These are phyloP conservation scores for Brachionus paranguensis DNA, from an alignment of 1,140 invertebrate species.

Conservation along the genomic window DNA sequence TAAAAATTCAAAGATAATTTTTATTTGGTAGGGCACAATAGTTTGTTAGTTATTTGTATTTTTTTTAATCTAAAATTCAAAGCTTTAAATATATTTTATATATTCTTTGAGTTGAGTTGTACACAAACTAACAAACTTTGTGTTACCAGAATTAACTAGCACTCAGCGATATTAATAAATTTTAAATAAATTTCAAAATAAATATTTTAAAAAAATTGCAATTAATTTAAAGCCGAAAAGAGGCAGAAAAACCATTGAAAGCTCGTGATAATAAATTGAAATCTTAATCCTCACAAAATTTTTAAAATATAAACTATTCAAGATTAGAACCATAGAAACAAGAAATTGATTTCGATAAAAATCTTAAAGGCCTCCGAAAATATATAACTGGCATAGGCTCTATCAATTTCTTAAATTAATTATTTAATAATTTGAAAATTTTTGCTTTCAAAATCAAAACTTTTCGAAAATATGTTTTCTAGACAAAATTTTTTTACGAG, in stretches of 20 bases:
- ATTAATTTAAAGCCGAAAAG: background rate
- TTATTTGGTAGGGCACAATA: background rate
- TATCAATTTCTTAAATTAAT: background rate
- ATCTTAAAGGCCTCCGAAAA: background rate
- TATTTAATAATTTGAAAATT: background rate
- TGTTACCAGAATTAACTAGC: background rate
- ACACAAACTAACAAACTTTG: background rate
- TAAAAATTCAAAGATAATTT: background rate
- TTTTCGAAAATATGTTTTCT: background rate
- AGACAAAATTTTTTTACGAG: background rate
- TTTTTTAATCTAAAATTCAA: background rate
- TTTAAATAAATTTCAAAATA: background rate
- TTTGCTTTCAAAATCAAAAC: background rate
- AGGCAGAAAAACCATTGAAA: background rate
- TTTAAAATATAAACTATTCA: background rate
- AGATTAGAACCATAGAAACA: conserved; percentile 16
- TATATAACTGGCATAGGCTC: background rate
- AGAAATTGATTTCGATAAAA: background rate
- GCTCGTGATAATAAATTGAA: background rate
- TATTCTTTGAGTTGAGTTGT: background rate
- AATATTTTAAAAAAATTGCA: background rate
- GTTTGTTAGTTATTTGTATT: background rate
- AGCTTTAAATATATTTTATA: background rate
- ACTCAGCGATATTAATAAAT: background rate
- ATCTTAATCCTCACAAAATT: background rate